Evolutionary conservation across 2,888 invertebrate species (phyloP), one percentile per base, ranked within the genome.

Genomic region (Latrodectus hesperus): DNA sequence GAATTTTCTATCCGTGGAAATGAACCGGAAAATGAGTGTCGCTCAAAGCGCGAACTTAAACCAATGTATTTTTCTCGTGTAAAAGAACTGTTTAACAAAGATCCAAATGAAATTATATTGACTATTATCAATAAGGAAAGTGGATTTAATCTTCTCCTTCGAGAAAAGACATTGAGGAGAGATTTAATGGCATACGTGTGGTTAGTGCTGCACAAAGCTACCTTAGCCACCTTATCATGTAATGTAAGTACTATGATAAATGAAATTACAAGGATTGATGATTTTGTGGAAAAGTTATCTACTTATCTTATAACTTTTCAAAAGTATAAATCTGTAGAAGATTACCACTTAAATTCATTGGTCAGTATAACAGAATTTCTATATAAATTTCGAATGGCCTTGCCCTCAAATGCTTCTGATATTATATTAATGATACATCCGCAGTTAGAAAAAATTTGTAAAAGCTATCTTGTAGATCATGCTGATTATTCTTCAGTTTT

Each of bases 381-480:
- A 17, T 12, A 49, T 10, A 75, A 77, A 65, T 85, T 82, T 49
- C 84, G 84, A 17, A 16, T 22, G n/a, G 22, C 51, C 16, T 17
- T 71, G 16, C 85, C 88, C 12, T 78, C 84, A 0, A 68, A 80
- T 78, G 76, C 88, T 22, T 77, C 78, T 1, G 84, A 88, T 16
- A 17, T 17, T 22, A n/a, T 85, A 14, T 64, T 55, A 17, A 74
- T 88, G 10, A 22, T 85, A 9, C 55, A 85, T 14, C 88, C 88
- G 16, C 16, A 77, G 10, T n/a, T 88, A 17, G 49, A 74, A n/a
- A 11, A 5, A 17, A 82, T 81, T 1, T 77, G 73, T 22, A 53
- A 81, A 10, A 85, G 26, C 11, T 55, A 17, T 65, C 49, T 77
- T 8, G 60, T n/a, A 38, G 12, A 67, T n/a, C 0, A 64, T 26